Evolutionary conservation across 2,888 invertebrate species (phyloP).

Genomic region (Pollenia griseotomentosa): DNA sequence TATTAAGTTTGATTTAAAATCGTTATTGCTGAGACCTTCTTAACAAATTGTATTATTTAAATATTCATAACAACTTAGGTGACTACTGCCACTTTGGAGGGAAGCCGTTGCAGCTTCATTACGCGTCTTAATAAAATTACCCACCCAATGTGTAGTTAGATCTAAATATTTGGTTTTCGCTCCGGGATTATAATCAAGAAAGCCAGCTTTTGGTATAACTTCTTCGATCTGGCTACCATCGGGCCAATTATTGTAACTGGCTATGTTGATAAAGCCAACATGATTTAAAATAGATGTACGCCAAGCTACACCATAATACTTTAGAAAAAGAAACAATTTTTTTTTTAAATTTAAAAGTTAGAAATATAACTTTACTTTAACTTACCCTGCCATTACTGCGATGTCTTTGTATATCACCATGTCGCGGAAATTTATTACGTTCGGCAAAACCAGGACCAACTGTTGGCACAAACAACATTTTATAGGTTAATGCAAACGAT

Average conservation of each 20-base stretch:
- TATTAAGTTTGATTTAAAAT: constrained; percentile 57
- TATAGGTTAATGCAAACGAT: constrained; percentile 86
- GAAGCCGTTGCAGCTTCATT: constrained; percentile 78
- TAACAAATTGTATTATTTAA: constrained; percentile 84
- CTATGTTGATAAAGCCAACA: constrained; percentile 87
- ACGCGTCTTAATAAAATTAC: constrained; percentile 84
- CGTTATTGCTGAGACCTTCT: constrained; percentile 61
- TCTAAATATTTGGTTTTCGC: constrained; percentile 87
- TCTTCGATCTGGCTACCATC: constrained; percentile 91
- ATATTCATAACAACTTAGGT: constrained; percentile 82
- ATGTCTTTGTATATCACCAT: constrained; percentile 82
- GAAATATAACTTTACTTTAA: neutral
- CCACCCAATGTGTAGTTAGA: constrained; percentile 87
- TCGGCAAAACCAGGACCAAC: constrained; percentile 90
- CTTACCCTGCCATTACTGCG: constrained; percentile 83
- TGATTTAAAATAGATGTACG: constrained; percentile 86
- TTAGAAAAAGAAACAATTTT: constrained; percentile 14
- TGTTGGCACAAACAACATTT: constrained; percentile 88
- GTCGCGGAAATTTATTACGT: constrained; percentile 85
- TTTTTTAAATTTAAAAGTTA: neutral
- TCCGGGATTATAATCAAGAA: constrained; percentile 87
- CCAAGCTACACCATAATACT: constrained; percentile 88
- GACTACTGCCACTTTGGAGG: constrained; percentile 72
- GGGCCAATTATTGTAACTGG: constrained; percentile 91
- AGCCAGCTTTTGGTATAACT: constrained; percentile 83